phyloP scores from a whole-genome alignment of 1,140 invertebrate species.

The Heliothis virescens region DNA sequence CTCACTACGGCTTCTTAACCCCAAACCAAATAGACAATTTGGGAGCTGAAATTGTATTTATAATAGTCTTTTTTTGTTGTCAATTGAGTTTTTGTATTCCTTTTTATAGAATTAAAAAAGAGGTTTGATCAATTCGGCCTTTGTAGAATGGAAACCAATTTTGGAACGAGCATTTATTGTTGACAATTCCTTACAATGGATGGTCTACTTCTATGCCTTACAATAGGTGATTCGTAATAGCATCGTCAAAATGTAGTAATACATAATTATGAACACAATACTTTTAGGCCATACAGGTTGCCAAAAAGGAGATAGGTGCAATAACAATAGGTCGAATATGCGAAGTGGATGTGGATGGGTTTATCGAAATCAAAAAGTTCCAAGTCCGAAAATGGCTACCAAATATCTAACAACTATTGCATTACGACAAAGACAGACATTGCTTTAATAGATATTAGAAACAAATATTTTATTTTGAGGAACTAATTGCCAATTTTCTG shows the following conservation, averaged over 20 bases:
- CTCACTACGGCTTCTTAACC: constrained; percentile 80
- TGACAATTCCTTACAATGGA: constrained; percentile 8
- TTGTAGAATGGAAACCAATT: constrained; percentile 43
- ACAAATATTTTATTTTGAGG: too few species aligned
- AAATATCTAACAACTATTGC: too few species aligned
- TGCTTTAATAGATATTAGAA: too few species aligned
- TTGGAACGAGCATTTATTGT: constrained; percentile 4
- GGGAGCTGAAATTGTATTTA: constrained; percentile 76
- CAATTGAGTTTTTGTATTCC: constrained; percentile 53
- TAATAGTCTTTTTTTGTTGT: constrained; percentile 66
- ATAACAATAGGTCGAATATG: too few species aligned
- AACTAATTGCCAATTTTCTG: too few species aligned
- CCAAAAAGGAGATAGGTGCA: too few species aligned
- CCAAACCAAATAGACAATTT: constrained; percentile 77
- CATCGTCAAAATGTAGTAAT: not conserved
- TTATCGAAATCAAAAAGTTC: too few species aligned
- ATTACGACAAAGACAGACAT: too few species aligned
- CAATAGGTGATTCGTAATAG: constrained; percentile 23
- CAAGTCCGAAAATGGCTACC: too few species aligned
- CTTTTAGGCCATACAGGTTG: not conserved
- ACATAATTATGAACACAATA: not conserved
- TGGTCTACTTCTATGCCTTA: not conserved
- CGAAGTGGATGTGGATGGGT: too few species aligned
- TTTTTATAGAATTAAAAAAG: constrained; percentile 45
- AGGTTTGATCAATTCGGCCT: constrained; percentile 42